Percentiles rank a stretch among this genome's conserved stretches.
phyloP scores from a whole-genome alignment of 2,888 invertebrate species.

The Stenichneumon culpator region DNA sequence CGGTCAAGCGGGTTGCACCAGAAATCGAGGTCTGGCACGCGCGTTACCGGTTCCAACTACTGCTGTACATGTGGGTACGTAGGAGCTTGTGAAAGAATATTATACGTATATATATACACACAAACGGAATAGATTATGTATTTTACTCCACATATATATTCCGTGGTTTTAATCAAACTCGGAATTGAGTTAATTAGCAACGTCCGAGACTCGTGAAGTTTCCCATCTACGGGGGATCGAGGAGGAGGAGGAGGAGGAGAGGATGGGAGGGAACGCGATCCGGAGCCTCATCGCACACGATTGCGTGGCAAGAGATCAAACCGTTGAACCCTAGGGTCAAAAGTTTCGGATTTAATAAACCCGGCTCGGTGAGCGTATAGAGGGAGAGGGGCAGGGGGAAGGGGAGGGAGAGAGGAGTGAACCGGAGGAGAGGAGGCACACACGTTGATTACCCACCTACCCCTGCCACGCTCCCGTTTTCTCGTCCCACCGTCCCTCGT shows the following conservation, averaged over 20 bases:
- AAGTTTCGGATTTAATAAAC: constrained; percentile 76
- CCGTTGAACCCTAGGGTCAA: constrained; percentile 71
- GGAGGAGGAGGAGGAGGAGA: background rate
- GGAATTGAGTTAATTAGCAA: constrained; percentile 65
- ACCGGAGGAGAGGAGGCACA: constrained; percentile 71
- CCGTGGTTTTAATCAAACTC: constrained; percentile 67
- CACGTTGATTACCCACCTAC: constrained; percentile 72
- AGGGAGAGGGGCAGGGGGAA: constrained; percentile 43
- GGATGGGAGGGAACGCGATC: constrained; percentile 38
- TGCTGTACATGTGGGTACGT: background rate
- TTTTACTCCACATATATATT: constrained; percentile 55
- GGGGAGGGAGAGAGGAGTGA: constrained; percentile 63
- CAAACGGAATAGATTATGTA: constrained; percentile 30
- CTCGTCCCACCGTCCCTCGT: constrained; percentile 57
- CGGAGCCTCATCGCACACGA: constrained; percentile 64
- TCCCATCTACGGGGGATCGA: constrained; percentile 50
- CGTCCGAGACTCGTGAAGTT: constrained; percentile 66
- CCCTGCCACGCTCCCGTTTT: constrained; percentile 40
- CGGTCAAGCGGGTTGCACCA: constrained; percentile 46
- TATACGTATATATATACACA: constrained; percentile 7
- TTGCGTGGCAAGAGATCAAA: constrained; percentile 68
- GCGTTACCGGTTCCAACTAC: background rate
- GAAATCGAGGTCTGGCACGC: background rate
- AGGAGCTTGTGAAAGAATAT: constrained; percentile 39
- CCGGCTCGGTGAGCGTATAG: constrained; percentile 49